phyloP scores from a whole-genome alignment of 2,888 invertebrate species.

The Eudasyphora cyanicolor region DNA sequence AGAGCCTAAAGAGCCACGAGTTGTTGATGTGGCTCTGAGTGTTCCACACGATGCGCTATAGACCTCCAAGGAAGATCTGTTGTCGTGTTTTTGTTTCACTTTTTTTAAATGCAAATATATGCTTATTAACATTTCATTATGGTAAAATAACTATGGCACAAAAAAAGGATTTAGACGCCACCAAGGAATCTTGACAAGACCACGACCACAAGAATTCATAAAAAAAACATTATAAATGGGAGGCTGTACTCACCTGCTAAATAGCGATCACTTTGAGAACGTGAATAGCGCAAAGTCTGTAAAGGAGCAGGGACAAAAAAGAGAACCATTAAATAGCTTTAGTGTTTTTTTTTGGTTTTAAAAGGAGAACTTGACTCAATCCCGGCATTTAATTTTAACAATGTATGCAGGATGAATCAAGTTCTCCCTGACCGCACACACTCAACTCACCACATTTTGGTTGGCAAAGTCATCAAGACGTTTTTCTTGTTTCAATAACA shows the following conservation, averaged over 20 bases:
- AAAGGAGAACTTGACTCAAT: slow-evolving; percentile 69
- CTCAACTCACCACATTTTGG: slow-evolving; percentile 77
- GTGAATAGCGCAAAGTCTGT: slow-evolving; percentile 79
- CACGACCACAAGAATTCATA: slow-evolving; percentile 30
- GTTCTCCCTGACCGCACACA: slow-evolving; percentile 14
- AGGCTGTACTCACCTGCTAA: slow-evolving; percentile 78
- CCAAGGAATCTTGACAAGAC: slow-evolving; percentile 41
- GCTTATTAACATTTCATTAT: slow-evolving; percentile 50
- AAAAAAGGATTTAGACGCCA: slow-evolving; percentile 55
- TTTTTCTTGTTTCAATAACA: slow-evolving; percentile 78
- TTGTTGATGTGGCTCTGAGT: not conserved
- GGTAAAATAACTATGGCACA: not conserved
- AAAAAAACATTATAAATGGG: slow-evolving; percentile 2
- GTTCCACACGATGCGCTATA: not conserved
- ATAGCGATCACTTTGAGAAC: slow-evolving; percentile 80
- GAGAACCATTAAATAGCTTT: slow-evolving; percentile 52
- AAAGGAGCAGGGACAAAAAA: slow-evolving; percentile 55
- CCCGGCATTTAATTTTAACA: slow-evolving; percentile 63
- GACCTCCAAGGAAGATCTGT: slow-evolving; percentile 19
- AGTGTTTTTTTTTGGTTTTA: too few relatives aligned
- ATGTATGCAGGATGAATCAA: not conserved
- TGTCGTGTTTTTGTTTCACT: not conserved
- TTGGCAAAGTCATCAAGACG: slow-evolving; percentile 77
- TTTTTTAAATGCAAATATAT: slow-evolving; percentile 44
- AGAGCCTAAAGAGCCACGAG: not conserved